Evolutionary conservation across 2,888 invertebrate genomes (phyloP).

Genomic region (Cephus spinipes): DNA sequence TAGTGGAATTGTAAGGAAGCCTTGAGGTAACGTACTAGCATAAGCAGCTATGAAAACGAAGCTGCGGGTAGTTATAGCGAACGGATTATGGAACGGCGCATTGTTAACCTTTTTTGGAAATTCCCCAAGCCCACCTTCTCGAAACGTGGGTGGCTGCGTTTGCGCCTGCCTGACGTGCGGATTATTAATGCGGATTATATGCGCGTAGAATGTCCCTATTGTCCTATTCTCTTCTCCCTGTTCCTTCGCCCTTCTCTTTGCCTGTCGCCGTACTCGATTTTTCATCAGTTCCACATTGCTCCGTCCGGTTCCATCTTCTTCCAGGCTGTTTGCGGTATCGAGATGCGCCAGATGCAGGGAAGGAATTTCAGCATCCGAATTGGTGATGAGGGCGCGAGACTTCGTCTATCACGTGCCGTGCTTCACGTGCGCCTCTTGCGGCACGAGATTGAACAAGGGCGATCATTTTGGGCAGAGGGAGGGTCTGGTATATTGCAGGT

Average conservation of each 20-base stretch:
- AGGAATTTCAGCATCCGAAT: conserved; percentile 86
- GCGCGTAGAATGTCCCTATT: not conserved
- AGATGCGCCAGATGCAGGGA: conserved; percentile 88
- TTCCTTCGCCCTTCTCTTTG: not conserved
- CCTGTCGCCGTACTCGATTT: not conserved
- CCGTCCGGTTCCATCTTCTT: conserved; percentile 50
- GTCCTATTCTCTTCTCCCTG: not conserved
- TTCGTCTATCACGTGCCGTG: conserved; percentile 90
- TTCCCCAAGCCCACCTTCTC: not conserved
- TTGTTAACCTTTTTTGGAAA: not conserved
- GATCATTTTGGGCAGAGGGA: conserved; percentile 92
- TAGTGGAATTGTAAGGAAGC: not conserved
- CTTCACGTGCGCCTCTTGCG: conserved; percentile 90
- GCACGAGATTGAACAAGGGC: conserved; percentile 84
- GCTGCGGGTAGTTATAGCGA: not conserved
- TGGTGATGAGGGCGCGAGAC: conserved; percentile 91
- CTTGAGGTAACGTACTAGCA: not conserved
- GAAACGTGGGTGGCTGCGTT: not conserved
- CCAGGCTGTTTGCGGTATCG: conserved; percentile 87
- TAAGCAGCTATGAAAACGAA: not conserved
- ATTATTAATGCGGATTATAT: not conserved
- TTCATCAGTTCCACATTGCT: not conserved
- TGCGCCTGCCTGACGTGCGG: not conserved
- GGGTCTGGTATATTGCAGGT: conserved; percentile 79
- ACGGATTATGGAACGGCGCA: not conserved